phyloP scores from a whole-genome alignment of 2,113 vertebrate species.

The Axis porcinus region DNA sequence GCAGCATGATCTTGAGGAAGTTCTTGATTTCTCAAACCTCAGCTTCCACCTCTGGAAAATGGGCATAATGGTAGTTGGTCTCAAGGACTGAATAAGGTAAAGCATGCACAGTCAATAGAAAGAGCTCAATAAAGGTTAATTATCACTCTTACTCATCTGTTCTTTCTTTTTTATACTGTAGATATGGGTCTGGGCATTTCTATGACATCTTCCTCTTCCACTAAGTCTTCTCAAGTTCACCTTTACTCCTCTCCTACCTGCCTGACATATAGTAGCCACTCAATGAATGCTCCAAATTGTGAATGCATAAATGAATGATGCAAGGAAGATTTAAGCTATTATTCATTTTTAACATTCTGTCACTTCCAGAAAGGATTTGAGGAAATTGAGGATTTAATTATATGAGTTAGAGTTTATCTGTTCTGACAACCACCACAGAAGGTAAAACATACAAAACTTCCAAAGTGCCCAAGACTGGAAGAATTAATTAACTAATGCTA shows the following conservation, averaged over 20 bases:
- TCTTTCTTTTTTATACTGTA: background rate
- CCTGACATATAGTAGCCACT: background rate
- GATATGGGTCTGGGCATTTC: background rate
- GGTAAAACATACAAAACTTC: conserved; percentile 34
- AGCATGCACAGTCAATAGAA: background rate
- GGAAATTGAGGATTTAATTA: conserved; percentile 10
- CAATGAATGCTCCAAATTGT: background rate
- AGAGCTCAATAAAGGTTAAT: background rate
- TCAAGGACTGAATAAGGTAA: background rate
- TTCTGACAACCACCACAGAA: conserved; percentile 16
- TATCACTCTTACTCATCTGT: background rate
- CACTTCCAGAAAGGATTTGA: conserved; percentile 20
- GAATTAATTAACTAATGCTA: conserved; percentile 55
- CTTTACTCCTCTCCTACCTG: background rate
- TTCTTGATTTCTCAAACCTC: background rate
- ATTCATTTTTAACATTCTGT: background rate
- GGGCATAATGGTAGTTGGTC: background rate
- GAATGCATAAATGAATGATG: background rate
- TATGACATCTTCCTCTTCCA: background rate
- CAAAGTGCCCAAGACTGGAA: background rate
- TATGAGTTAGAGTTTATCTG: background rate
- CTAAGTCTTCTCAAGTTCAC: background rate
- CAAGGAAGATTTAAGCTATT: background rate
- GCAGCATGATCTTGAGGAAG: background rate
- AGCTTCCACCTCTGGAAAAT: background rate